These are phyloP conservation scores for Epirrhoe alternata DNA, from an alignment of 2,888 invertebrate genomes.

Conservation along the genomic window DNA sequence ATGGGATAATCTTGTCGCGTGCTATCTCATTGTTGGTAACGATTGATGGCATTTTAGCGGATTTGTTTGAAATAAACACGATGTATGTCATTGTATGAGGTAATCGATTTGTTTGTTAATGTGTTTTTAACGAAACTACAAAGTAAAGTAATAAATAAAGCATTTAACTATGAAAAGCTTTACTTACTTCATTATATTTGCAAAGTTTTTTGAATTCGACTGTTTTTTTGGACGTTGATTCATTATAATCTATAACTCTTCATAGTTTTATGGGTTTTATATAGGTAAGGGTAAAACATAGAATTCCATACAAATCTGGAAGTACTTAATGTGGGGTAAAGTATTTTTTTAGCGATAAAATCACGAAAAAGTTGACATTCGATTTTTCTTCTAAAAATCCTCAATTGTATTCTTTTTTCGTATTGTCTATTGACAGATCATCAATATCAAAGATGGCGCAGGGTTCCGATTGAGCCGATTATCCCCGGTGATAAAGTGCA, in stretches of 20 bases:
- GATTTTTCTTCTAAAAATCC: neutral
- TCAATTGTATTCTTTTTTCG: constrained; percentile 2
- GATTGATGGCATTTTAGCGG: constrained; percentile 50
- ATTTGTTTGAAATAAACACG: constrained; percentile 59
- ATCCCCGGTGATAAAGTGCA: constrained; percentile 79
- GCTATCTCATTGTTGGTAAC: constrained; percentile 53
- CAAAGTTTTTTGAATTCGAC: too few species aligned
- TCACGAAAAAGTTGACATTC: neutral
- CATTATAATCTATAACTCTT: too few species aligned
- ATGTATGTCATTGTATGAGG: constrained; percentile 8
- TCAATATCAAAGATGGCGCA: constrained; percentile 57
- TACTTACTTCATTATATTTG: neutral
- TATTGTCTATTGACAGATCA: constrained; percentile 60
- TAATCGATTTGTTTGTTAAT: constrained; percentile 45
- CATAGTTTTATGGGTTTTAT: too few species aligned
- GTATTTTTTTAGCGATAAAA: neutral
- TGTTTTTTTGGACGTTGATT: too few species aligned
- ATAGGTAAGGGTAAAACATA: too few species aligned
- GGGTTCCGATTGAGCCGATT: constrained; percentile 58
- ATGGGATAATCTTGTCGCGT: constrained; percentile 53
- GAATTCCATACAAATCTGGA: too few species aligned
- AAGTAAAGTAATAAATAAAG: constrained; percentile 16
- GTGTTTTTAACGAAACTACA: constrained; percentile 57
- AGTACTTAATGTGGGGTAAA: too few species aligned
- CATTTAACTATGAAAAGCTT: neutral